These are phyloP conservation scores for Pteropus rufus DNA, from an alignment of 2,797 vertebrate genomes.

Conservation along the genomic window DNA sequence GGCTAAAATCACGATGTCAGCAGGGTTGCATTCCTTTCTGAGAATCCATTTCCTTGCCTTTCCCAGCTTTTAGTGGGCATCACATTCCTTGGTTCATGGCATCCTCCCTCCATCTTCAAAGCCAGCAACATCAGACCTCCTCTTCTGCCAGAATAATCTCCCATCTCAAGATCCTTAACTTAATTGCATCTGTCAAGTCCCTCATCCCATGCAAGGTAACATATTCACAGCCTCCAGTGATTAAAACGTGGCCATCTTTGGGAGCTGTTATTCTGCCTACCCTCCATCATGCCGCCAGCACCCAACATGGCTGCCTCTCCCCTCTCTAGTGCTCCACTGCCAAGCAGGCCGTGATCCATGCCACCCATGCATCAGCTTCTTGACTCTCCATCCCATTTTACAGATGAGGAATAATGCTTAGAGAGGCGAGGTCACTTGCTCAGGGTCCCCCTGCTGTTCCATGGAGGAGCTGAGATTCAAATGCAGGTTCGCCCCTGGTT, in stretches of 20 bases:
- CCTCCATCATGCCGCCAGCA: not conserved
- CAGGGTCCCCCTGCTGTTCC: not conserved
- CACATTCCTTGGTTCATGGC: not conserved
- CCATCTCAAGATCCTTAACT: not conserved
- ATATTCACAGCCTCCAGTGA: not conserved
- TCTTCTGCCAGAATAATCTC: not conserved
- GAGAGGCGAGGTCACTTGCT: not conserved
- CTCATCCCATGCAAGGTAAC: not conserved
- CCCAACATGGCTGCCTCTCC: not conserved
- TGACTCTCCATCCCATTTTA: not conserved
- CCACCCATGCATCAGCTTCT: not conserved
- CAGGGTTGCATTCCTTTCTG: not conserved
- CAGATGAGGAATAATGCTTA: not conserved
- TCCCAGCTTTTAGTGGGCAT: not conserved
- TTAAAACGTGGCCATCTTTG: not conserved
- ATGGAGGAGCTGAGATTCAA: not conserved
- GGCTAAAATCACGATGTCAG: not conserved
- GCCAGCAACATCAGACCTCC: not conserved
- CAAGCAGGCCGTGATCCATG: fast-evolving
- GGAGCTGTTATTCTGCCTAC: not conserved
- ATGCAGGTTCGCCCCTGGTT: not conserved
- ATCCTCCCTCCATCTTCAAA: not conserved
- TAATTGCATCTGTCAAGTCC: not conserved
- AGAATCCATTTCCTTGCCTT: not conserved
- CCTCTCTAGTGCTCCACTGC: fast-evolving